A percentile compares a stretch with the other conserved stretches of the same genome.
These are phyloP conservation scores for Isaurus tuberculatus DNA, from an alignment of 92 coral and sea anemone species.

Conservation along the genomic window DNA sequence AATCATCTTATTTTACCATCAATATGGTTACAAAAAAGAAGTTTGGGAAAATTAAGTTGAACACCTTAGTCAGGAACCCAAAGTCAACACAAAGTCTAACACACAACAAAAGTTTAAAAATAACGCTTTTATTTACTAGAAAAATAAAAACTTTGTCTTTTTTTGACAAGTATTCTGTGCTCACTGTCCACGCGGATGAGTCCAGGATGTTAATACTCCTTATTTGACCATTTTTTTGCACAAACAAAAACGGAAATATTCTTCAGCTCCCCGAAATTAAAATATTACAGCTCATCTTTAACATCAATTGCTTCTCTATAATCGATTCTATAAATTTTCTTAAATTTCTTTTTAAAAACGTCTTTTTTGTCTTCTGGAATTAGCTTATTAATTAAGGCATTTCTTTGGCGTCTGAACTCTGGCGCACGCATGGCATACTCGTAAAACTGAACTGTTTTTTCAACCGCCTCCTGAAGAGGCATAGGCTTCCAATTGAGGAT, in stretches of 20 bases:
- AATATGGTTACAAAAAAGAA: too few species aligned
- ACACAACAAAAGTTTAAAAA: too few species aligned
- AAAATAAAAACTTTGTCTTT: too few species aligned
- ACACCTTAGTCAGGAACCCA: too few species aligned
- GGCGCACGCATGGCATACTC: slow-evolving; percentile 83
- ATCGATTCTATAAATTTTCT: slow-evolving; percentile 73
- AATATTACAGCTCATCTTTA: slow-evolving; percentile 40
- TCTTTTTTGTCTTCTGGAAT: slow-evolving; percentile 63
- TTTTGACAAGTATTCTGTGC: too few species aligned
- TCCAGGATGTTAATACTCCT: not conserved
- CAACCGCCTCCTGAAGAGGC: slow-evolving; percentile 59
- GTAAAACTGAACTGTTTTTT: slow-evolving; percentile 80
- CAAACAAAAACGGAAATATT: not conserved
- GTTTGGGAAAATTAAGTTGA: too few species aligned
- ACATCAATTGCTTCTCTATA: slow-evolving; percentile 33
- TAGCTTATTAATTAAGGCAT: slow-evolving; percentile 71
- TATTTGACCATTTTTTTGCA: not conserved
- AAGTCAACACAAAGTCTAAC: too few species aligned
- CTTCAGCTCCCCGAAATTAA: not conserved
- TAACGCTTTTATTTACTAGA: too few species aligned
- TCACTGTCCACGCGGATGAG: too few species aligned
- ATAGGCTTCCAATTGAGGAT: slow-evolving; percentile 80
- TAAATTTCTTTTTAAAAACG: slow-evolving; percentile 69
- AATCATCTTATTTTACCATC: too few species aligned
- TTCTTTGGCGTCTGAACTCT: slow-evolving; percentile 72